These are phyloP conservation scores for Chalcosyrphus nemorum DNA, from an alignment of 2,888 invertebrate species.

Conservation along the genomic window DNA sequence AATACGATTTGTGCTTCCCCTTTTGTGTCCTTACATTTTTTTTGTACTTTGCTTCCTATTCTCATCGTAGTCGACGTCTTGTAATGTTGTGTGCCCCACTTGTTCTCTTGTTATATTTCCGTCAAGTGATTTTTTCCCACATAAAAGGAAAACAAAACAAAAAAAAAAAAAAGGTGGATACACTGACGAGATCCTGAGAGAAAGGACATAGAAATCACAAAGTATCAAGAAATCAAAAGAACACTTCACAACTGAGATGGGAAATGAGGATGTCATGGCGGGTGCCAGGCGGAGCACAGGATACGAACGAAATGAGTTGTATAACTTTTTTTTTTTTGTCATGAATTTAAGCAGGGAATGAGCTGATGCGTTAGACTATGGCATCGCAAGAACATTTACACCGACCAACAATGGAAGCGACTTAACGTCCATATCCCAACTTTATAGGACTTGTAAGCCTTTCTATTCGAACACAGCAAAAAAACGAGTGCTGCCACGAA, in stretches of 20 bases:
- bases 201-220: slow-evolving; percentile 65
- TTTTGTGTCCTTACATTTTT: slow-evolving; percentile 51
- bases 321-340: no score
- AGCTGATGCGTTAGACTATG: neutral
- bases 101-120: slow-evolving; percentile 69
- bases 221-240: slow-evolving; percentile 73
- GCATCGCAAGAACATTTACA: neutral
- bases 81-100: slow-evolving; percentile 69
- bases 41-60: slow-evolving; percentile 65
- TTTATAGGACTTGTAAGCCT: no score
- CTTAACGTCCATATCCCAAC: no score
- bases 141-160: slow-evolving; percentile 54
- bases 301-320: slow-evolving; percentile 39
- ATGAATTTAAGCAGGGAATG: neutral
- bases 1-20: slow-evolving; percentile 69
- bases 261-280: slow-evolving; percentile 20
- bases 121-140: slow-evolving; percentile 73
- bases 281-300: neutral
- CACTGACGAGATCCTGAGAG: slow-evolving; percentile 62
- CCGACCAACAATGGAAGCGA: no score
- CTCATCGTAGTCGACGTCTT: slow-evolving; percentile 67
- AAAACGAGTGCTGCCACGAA: no score
- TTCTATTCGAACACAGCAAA: no score
- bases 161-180: slow-evolving; percentile 61
- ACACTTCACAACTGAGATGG: slow-evolving; percentile 58